Percentiles rank a stretch among this genome's conserved stretches.
phyloP scores from a whole-genome alignment of 2,888 invertebrate species.

The Neuroscelio doddi region DNA sequence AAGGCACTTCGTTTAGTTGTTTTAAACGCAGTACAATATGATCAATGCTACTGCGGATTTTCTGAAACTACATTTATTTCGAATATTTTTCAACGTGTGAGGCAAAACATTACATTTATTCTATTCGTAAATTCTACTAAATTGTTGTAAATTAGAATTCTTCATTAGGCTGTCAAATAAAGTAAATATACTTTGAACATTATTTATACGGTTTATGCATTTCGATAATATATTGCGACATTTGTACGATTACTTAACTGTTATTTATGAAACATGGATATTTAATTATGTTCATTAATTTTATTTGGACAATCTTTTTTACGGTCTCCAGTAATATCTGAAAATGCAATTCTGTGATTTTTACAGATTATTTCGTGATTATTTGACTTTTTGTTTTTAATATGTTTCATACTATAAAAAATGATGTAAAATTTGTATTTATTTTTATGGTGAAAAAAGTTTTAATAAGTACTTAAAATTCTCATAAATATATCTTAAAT shows the following conservation, averaged over 20 bases:
- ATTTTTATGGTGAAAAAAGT: too few species aligned
- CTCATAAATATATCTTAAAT: too few species aligned
- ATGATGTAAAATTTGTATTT: too few species aligned
- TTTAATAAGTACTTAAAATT: too few species aligned
- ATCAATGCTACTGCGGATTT: slow-evolving; percentile 19
- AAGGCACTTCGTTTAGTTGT: background rate
- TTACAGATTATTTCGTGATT: too few species aligned
- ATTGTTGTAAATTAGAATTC: slow-evolving; percentile 34
- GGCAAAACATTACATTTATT: slow-evolving; percentile 11
- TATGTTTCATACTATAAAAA: too few species aligned
- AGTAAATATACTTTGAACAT: slow-evolving; percentile 28
- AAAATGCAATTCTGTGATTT: too few species aligned
- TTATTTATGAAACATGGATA: too few species aligned
- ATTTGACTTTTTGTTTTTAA: too few species aligned
- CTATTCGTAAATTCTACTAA: slow-evolving; percentile 28
- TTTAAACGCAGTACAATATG: slow-evolving; percentile 11
- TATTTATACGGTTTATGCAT: slow-evolving; percentile 30
- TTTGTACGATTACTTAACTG: background rate
- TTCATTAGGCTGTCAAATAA: slow-evolving; percentile 33
- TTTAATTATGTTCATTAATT: too few species aligned
- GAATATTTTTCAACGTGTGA: slow-evolving; percentile 3
- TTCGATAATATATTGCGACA: slow-evolving; percentile 18
- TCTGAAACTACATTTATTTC: slow-evolving; percentile 4
- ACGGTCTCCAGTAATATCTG: too few species aligned
- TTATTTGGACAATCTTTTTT: too few species aligned